A percentile compares a stretch with the other conserved stretches of the same genome.
Conservation (phyloP, 2,888 invertebrate genomes). For the Scrobipalpa costella region DNA sequence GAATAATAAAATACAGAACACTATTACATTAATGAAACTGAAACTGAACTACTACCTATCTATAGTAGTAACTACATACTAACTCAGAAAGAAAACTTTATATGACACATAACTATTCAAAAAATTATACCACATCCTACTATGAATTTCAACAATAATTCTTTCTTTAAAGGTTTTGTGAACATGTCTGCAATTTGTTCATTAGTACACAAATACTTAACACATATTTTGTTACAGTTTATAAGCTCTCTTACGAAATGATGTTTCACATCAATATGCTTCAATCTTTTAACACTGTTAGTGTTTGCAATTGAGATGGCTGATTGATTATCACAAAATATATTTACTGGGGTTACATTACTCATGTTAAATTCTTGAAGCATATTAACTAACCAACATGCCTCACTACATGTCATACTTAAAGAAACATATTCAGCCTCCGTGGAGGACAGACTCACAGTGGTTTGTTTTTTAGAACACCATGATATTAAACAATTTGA, state of each 20-base stretch:
- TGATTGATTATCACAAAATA: constrained; percentile 22
- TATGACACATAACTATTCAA: too few relatives aligned
- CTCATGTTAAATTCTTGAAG: constrained; percentile 3
- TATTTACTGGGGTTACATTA: background rate
- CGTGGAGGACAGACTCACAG: too few relatives aligned
- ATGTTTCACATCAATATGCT: constrained; percentile 26
- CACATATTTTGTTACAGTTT: background rate
- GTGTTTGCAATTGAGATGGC: constrained; percentile 15
- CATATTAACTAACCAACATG: constrained; percentile 27
- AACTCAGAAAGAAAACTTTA: too few relatives aligned
- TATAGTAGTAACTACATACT: too few relatives aligned
- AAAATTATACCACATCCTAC: too few relatives aligned
- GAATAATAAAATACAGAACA: too few relatives aligned
- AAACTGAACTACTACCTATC: too few relatives aligned
- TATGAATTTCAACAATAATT: background rate
- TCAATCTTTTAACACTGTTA: constrained; percentile 22
- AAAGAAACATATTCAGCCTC: too few relatives aligned
- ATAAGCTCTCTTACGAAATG: background rate
- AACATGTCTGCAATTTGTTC: background rate
- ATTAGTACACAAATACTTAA: background rate
- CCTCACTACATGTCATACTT: constrained; percentile 16
- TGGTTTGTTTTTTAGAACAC: too few relatives aligned
- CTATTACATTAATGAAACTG: too few relatives aligned
- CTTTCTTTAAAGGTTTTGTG: background rate
- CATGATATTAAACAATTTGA: too few relatives aligned